Evolutionary conservation across 2,113 vertebrate species (phyloP), one percentile per base, ranked within the genome.

Genomic region (Rana temporaria): DNA sequence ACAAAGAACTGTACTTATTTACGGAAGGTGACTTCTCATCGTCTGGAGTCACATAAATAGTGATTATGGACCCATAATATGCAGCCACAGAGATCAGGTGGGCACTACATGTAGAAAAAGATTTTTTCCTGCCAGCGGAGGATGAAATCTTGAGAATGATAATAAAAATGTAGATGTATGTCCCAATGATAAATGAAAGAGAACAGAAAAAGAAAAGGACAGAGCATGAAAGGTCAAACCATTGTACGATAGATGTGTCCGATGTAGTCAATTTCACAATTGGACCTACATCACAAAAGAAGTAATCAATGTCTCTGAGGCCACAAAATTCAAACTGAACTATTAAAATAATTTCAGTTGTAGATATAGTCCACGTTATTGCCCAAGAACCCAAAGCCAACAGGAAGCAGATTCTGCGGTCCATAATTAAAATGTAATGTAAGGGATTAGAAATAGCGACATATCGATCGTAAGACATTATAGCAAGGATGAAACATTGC

Each of bases 391-490:
- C n/a, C 14, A 48, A 6, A 12, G 53, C 52, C 7, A 82, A 48
- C 69, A 19, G 48, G 22, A 65, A 19, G 26, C 60, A 74, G 34
- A 82, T 6, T 56, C 56, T 4, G 6, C 12, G 69, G 12, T n/a
- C 7, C 79, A 82, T 82, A 12, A 82, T 8, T 56, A 60, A 73
- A 22, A 26, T 66, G 12, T 82, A 74, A 57, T 26, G 68, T 16
- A 82, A 56, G 24, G 79, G 79, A 9, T 82, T 22, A 11, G 69
- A 66, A 15, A 82, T 65, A 11, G 79, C 79, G 17, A 82, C 14
- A 32, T 55, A 82, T 32, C 79, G 59, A 32, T 82, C 79, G 17
- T 56, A 73, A 14, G 79, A 82, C 79, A 82, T 82, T 8, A 82
- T n/a, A 8, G 69, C 70, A 26, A 82, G 60, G 8, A 82, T 6